Conservation (phyloP, 2,888 invertebrate genomes). For the Nomada hirtipes region DNA sequence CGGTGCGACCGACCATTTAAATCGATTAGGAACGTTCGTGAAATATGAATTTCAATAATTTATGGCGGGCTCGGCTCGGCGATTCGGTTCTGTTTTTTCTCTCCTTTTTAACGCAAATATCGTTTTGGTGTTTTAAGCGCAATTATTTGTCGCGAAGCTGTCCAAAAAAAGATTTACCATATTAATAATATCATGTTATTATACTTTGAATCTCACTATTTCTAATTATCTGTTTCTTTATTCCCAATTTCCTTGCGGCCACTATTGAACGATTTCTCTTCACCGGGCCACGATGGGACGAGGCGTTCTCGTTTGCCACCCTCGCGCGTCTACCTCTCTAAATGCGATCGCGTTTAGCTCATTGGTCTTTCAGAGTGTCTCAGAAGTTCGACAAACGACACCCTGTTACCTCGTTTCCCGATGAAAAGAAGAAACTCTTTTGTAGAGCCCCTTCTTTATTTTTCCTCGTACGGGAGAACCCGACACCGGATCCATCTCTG, state of each 20-base stretch:
- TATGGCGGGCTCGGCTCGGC: neutral
- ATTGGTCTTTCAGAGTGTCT: conserved; percentile 32
- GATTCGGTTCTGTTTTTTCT: neutral
- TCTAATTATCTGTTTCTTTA: too few relatives aligned
- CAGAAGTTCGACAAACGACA: conserved; percentile 25
- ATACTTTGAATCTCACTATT: too few relatives aligned
- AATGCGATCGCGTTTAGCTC: conserved; percentile 27
- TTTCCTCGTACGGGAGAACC: too few relatives aligned
- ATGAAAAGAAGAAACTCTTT: conserved; percentile 36
- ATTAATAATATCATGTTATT: too few relatives aligned
- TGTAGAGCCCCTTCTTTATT: neutral
- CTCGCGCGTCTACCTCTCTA: neutral
- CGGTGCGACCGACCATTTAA: conserved; percentile 41
- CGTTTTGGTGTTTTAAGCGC: too few relatives aligned
- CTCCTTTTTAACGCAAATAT: neutral
- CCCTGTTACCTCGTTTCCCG: conserved; percentile 18
- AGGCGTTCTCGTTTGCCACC: too few relatives aligned
- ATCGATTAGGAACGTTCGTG: conserved; percentile 43
- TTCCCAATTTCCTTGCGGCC: too few relatives aligned
- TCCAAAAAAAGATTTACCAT: too few relatives aligned
- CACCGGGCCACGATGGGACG: too few relatives aligned
- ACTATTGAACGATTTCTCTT: too few relatives aligned
- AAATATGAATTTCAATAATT: conserved; percentile 43
- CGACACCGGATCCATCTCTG: conserved; percentile 14
- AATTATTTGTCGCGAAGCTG: too few relatives aligned